phyloP scores from a whole-genome alignment of 1,140 invertebrate genomes.

The Bombus turneri region DNA sequence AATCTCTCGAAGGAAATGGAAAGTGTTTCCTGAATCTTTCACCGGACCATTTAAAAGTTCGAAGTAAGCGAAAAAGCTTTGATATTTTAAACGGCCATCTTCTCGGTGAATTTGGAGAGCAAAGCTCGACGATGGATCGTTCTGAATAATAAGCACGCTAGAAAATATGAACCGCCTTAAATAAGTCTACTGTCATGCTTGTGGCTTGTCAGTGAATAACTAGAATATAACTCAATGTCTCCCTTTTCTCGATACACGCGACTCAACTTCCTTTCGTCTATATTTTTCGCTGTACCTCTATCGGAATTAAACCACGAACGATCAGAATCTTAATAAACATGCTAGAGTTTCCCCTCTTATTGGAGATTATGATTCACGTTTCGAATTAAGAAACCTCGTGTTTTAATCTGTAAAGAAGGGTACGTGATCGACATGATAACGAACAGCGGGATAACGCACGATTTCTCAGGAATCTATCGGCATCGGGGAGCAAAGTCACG shows the following conservation, averaged over 20 bases:
- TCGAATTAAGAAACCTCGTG: not conserved
- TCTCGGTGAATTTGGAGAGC: not conserved
- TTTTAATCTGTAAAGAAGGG: not conserved
- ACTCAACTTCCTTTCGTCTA: too few species aligned
- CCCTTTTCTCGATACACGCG: not conserved
- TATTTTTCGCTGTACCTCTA: not conserved
- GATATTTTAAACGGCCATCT: not conserved
- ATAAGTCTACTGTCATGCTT: not conserved
- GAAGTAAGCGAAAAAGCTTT: not conserved
- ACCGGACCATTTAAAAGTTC: constrained; percentile 19
- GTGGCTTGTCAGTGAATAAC: constrained; percentile 16
- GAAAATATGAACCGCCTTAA: constrained; percentile 22
- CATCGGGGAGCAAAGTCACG: constrained; percentile 13
- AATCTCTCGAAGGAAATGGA: not conserved
- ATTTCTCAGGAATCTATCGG: not conserved
- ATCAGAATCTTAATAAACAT: not conserved
- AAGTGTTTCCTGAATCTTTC: constrained; percentile 16
- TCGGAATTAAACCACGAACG: not conserved
- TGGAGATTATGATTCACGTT: not conserved
- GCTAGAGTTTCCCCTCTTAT: not conserved
- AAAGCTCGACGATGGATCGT: constrained; percentile 16
- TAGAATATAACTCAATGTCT: not conserved
- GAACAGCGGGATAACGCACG: not conserved
- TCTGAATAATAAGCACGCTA: constrained; percentile 21
- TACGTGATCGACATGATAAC: not conserved